Percentiles rank a stretch among this genome's conserved stretches.
Conservation (phyloP, 2,888 invertebrate genomes). For the Andrena praecox region DNA sequence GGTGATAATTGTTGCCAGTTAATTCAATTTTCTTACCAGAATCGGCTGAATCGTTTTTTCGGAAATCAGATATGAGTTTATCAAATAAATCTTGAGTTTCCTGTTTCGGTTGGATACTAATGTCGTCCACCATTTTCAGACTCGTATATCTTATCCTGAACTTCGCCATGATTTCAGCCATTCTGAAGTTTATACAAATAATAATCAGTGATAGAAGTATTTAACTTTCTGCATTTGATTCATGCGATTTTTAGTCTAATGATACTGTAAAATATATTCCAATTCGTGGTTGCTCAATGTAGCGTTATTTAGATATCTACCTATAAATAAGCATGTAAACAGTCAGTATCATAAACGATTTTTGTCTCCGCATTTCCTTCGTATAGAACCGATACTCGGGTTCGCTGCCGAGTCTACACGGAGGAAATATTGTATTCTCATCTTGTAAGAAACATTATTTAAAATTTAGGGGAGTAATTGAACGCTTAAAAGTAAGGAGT, state of each 20-base stretch:
- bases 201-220: conserved; percentile 70
- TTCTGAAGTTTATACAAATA: conserved; percentile 86
- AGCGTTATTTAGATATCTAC: background rate
- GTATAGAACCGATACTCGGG: too few species aligned
- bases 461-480: too few species aligned
- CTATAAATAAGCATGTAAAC: background rate
- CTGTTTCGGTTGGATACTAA: conserved; percentile 92
- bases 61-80: conserved; percentile 89
- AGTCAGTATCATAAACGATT: too few species aligned
- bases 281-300: background rate
- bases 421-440: too few species aligned
- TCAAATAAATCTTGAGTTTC: conserved; percentile 91
- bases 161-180: conserved; percentile 96
- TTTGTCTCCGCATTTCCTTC: too few species aligned
- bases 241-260: background rate
- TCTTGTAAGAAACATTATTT: too few species aligned
- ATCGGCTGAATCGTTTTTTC: conserved; percentile 82
- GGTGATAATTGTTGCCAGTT: background rate
- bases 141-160: conserved; percentile 97
- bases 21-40: conserved; percentile 64
- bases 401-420: too few species aligned
- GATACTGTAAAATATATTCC: background rate
- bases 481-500: too few species aligned
- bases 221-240: background rate
- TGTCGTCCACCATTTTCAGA: conserved; percentile 95